A percentile compares a stretch with the other conserved stretches of the same genome.
Evolutionary conservation across 30 jellyfish, hydroid and myxozoan species (phyloP).

Genomic region (Aurelia sp.): DNA sequence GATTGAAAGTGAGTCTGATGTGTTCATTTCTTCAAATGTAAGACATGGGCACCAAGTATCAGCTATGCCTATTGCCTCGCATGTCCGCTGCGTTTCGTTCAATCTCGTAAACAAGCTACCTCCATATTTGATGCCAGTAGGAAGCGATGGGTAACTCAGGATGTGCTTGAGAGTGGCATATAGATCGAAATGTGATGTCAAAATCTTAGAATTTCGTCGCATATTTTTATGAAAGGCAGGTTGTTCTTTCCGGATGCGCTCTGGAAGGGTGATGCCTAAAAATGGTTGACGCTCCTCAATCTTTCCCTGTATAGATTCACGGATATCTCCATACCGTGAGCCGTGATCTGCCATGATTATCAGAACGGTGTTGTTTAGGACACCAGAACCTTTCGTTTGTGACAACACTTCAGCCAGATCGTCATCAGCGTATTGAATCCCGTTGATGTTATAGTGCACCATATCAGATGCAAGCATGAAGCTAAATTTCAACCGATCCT

Average conservation of each 20-base stretch:
- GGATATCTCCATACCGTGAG: conserved; percentile 33
- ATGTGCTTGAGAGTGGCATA: conserved; percentile 55
- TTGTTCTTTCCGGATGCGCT: conserved; percentile 12
- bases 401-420: conserved; percentile 34
- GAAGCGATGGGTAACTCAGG: conserved; percentile 28
- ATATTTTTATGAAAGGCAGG: conserved; percentile 32
- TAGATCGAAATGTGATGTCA: conserved; percentile 70
- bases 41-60: conserved; percentile 75
- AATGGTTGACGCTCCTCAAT: conserved; percentile 82
- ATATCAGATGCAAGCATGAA: conserved; percentile 1
- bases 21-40: conserved; percentile 10
- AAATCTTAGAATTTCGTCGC: conserved; percentile 27
- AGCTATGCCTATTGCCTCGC: conserved; percentile 50
- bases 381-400: conserved; percentile 11
- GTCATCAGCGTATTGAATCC: conserved; percentile 38
- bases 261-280: conserved; percentile 66
- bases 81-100: conserved; percentile 31
- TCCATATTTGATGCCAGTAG: conserved; percentile 28
- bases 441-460: conserved; percentile 33
- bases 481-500: conserved; percentile 19
- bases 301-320: conserved; percentile 63
- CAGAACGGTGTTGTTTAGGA: conserved; percentile 62
- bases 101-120: conserved; percentile 45
- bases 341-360: conserved; percentile 87
- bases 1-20: background rate